Evolutionary conservation across 2,797 vertebrate species (phyloP).

Genomic region (Phalanger gymnotis): DNA sequence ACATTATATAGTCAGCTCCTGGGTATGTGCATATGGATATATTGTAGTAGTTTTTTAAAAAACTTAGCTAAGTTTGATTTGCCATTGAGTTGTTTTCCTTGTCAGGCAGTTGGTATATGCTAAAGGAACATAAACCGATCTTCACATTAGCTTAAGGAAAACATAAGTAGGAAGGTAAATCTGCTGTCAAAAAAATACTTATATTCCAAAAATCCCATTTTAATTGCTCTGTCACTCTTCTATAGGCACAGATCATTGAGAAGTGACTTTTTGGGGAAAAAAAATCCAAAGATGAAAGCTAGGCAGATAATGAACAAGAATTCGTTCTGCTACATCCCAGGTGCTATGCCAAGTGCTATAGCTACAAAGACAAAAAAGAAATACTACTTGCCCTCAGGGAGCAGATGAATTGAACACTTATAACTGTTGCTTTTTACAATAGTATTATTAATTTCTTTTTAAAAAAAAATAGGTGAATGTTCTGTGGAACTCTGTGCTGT

Average conservation of each 20-base stretch:
- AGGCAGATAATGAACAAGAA: neutral
- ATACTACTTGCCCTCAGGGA: neutral
- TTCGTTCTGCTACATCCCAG: neutral
- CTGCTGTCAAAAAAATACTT: conserved; percentile 3
- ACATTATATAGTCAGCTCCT: neutral
- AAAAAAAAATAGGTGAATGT: conserved; percentile 14
- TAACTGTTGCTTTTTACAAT: conserved; percentile 30
- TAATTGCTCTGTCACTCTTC: neutral
- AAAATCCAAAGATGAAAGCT: conserved; percentile 27
- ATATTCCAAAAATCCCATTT: neutral
- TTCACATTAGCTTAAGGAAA: neutral
- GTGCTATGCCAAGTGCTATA: neutral
- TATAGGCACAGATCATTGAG: neutral
- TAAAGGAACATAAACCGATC: conserved; percentile 3
- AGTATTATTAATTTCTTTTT: conserved; percentile 3
- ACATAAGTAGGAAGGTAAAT: conserved; percentile 16
- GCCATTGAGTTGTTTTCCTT: neutral
- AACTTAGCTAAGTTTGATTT: neutral
- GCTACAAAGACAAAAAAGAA: neutral
- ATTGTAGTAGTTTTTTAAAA: neutral
- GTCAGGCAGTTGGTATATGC: neutral
- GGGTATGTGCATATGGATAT: neutral
- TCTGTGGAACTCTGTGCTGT: conserved; percentile 22
- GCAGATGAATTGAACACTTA: neutral
- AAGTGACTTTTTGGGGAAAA: conserved; percentile 12